Evolutionary conservation across 2,113 vertebrate species (phyloP).

Genomic region (Sialia sialis): DNA sequence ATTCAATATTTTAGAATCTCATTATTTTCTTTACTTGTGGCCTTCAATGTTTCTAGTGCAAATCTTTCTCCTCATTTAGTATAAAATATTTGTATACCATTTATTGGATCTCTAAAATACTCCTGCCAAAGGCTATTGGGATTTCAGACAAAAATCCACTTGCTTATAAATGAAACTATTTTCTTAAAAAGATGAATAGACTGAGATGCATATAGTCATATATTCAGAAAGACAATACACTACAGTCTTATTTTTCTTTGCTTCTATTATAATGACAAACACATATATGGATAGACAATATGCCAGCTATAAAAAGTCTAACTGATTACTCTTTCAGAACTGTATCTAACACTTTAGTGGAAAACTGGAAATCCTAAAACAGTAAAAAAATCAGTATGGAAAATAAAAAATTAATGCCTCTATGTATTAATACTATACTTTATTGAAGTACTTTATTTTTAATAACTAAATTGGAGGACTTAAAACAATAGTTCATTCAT

Average conservation of each 20-base stretch:
- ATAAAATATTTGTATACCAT: neutral
- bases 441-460: neutral
- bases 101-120: neutral
- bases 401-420: neutral
- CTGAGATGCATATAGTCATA: neutral
- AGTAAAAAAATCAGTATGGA: neutral
- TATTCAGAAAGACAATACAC: neutral
- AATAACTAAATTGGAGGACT: neutral
- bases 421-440: neutral
- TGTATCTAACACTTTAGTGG: neutral
- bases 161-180: slow-evolving; percentile 12
- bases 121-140: neutral
- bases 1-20: neutral
- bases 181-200: slow-evolving; percentile 20
- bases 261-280: slow-evolving; percentile 12
- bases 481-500: neutral
- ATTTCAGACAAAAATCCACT: slow-evolving; percentile 2
- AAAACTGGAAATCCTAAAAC: neutral
- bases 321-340: neutral
- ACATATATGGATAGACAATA: neutral
- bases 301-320: neutral
- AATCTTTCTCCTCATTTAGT: slow-evolving; percentile 1
- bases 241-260: neutral
- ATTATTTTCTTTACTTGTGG: neutral
- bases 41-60: neutral